Conservation (phyloP, 2,797 vertebrate species). For the Tokudaia tokunoshimensis region DNA sequence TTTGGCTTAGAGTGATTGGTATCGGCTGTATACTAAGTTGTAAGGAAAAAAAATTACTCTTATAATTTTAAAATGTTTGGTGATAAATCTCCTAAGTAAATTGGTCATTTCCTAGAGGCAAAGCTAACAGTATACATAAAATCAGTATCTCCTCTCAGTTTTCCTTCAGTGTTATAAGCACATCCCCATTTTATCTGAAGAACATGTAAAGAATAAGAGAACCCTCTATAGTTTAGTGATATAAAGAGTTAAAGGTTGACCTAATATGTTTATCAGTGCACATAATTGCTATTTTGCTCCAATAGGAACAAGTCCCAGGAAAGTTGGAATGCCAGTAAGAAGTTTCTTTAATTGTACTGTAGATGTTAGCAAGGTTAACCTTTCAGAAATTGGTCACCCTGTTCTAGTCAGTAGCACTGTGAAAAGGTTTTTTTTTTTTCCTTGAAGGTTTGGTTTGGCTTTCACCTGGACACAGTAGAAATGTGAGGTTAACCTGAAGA, state of each 20-base stretch:
- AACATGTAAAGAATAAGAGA: slow-evolving; percentile 21
- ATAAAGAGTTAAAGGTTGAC: slow-evolving; percentile 3
- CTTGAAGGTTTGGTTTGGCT: neutral
- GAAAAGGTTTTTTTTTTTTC: neutral
- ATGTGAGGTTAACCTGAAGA: neutral
- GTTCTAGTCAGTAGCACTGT: neutral
- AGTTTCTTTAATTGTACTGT: slow-evolving; percentile 12
- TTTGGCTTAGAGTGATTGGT: neutral
- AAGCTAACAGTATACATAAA: slow-evolving; percentile 2
- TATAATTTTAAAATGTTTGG: neutral
- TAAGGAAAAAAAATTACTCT: neutral
- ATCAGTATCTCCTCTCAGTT: neutral
- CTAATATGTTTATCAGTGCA: neutral
- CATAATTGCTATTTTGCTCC: slow-evolving; percentile 14
- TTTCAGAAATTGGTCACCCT: neutral
- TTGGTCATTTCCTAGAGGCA: neutral
- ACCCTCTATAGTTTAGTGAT: neutral
- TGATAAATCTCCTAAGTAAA: slow-evolving; percentile 12
- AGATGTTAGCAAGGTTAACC: neutral
- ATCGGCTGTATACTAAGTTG: neutral
- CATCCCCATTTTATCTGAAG: neutral
- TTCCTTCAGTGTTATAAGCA: neutral
- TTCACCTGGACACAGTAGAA: neutral
- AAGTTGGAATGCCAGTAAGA: slow-evolving; percentile 2
- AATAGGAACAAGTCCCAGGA: slow-evolving; percentile 12